Percentiles rank a stretch among this genome's conserved stretches.
These are phyloP conservation scores for Pyrrhura leucotis DNA, from an alignment of 2,797 vertebrate genomes.

Conservation along the genomic window DNA sequence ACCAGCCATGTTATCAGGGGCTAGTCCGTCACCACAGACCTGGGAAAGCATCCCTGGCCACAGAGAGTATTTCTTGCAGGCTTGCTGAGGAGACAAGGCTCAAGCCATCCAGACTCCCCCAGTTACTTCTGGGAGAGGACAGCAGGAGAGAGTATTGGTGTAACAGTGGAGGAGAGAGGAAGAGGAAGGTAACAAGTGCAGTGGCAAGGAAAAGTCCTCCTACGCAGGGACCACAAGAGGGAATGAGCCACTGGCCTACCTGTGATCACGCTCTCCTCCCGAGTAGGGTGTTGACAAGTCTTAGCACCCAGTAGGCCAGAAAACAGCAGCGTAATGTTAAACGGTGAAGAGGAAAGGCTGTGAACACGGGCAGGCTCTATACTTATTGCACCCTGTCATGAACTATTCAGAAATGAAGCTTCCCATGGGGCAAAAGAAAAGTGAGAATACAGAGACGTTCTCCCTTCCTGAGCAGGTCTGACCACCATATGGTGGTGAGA, in stretches of 20 bases:
- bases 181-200: neutral
- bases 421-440: neutral
- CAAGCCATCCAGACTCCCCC: neutral
- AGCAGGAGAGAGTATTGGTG: neutral
- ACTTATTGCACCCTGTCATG: neutral
- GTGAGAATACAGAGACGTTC: slow-evolving; percentile 17
- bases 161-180: neutral
- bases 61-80: neutral
- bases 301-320: neutral
- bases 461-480: neutral
- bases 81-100: neutral
- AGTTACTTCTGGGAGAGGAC: neutral
- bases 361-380: neutral
- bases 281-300: neutral
- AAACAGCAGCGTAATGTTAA: neutral
- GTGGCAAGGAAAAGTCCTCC: neutral
- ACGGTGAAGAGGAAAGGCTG: neutral
- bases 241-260: neutral
- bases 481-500: slow-evolving; percentile 30
- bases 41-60: neutral
- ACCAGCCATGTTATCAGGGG: neutral
- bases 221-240: neutral
- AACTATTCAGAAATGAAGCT: neutral
- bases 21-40: neutral
- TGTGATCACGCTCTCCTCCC: neutral